A percentile compares a stretch with the other conserved stretches of the same genome.
phyloP scores from a whole-genome alignment of 2,797 vertebrate species.

The Chelon auratus region DNA sequence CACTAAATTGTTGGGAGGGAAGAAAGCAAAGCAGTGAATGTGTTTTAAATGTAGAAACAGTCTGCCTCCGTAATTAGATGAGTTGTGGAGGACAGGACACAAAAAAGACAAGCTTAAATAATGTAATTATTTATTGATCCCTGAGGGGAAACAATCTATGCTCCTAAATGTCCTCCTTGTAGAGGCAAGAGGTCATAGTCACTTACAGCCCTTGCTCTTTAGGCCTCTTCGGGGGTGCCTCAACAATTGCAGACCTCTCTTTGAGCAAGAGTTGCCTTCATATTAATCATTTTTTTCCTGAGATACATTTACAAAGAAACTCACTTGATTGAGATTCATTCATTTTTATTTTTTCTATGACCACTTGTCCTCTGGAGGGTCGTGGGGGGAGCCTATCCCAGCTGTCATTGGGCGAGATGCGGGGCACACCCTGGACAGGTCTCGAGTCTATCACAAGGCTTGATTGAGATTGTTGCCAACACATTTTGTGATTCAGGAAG shows the following conservation, averaged over 20 bases:
- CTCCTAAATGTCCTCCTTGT: not conserved
- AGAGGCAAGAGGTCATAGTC: conserved; percentile 9
- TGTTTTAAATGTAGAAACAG: not conserved
- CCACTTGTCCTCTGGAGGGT: too few species aligned
- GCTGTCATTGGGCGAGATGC: too few species aligned
- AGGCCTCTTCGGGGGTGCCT: not conserved
- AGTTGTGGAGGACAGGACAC: not conserved
- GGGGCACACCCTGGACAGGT: too few species aligned
- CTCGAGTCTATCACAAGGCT: too few species aligned
- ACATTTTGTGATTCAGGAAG: too few species aligned
- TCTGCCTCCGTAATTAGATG: not conserved
- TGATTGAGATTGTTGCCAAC: too few species aligned
- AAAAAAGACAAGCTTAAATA: not conserved
- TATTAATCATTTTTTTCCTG: too few species aligned
- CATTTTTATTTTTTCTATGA: too few species aligned
- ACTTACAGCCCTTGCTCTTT: not conserved
- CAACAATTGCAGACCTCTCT: not conserved
- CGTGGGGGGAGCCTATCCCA: too few species aligned
- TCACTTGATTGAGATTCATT: too few species aligned
- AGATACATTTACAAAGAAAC: too few species aligned
- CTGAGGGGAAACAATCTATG: not conserved
- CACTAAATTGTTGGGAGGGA: not conserved
- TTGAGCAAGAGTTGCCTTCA: not conserved
- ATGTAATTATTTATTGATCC: conserved; percentile 8
- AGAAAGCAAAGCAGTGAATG: not conserved